Evolutionary conservation across 2,888 invertebrate genomes (phyloP).

Genomic region (Pristionchus maxplancki): DNA sequence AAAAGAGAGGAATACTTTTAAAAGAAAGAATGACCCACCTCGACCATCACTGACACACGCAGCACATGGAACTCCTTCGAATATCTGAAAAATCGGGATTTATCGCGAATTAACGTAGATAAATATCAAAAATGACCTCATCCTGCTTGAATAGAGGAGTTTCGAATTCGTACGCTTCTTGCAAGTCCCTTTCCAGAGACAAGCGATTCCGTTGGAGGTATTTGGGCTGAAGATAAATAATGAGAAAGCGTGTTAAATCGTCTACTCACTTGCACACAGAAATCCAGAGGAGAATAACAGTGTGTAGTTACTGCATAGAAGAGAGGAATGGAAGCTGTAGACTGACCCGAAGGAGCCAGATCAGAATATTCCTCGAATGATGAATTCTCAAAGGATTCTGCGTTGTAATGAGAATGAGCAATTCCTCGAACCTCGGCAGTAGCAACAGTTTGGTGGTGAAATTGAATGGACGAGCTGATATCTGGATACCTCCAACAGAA

Average conservation of each 20-base stretch:
- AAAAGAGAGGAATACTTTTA: neutral
- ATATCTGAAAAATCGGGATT: neutral
- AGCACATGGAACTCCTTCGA: slow-evolving; percentile 41
- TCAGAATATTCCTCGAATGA: neutral
- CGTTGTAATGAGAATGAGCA: neutral
- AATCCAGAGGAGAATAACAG: slow-evolving; percentile 39
- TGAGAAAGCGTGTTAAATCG: no score
- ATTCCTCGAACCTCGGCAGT: neutral
- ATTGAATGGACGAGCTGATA: slow-evolving; percentile 1
- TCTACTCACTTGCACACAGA: slow-evolving; percentile 26
- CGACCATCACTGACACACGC: neutral
- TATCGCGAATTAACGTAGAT: neutral
- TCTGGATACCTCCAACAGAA: slow-evolving; percentile 47
- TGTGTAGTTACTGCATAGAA: slow-evolving; percentile 38
- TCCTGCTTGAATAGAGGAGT: neutral
- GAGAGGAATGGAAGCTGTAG: neutral
- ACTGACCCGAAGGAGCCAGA: slow-evolving; percentile 1
- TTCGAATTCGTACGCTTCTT: neutral
- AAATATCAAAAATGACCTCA: neutral
- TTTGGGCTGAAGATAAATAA: neutral
- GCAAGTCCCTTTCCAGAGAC: neutral
- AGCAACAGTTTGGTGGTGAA: neutral
- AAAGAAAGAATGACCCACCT: neutral
- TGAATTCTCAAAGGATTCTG: neutral
- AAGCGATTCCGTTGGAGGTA: neutral